Conservation (phyloP, 2,888 invertebrate genomes). For the Amphiduros pacificus region DNA sequence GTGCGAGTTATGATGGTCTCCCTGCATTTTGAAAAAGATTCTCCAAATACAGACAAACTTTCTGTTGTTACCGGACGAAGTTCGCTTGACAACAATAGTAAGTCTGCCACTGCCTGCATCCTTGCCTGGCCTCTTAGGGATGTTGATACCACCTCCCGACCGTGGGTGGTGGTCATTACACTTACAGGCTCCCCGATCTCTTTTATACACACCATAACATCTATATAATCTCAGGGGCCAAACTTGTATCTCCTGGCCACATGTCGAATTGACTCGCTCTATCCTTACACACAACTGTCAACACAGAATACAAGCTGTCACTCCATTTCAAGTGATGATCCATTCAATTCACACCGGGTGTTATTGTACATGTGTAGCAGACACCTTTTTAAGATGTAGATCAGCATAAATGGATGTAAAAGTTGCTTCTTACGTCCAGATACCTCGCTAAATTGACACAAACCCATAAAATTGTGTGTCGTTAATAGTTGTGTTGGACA, state of each 20-base stretch:
- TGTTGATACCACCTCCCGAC: slow-evolving; percentile 41
- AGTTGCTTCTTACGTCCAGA: too few relatives aligned
- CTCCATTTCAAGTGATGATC: too few relatives aligned
- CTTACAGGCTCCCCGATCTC: slow-evolving; percentile 23
- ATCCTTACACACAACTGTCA: too few relatives aligned
- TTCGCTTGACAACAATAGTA: slow-evolving; percentile 52
- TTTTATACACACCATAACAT: slow-evolving; percentile 33
- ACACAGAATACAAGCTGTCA: too few relatives aligned
- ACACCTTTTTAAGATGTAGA: too few relatives aligned
- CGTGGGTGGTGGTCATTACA: slow-evolving; percentile 37
- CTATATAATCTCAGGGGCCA: slow-evolving; percentile 5
- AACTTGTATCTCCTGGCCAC: too few relatives aligned
- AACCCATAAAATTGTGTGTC: too few relatives aligned
- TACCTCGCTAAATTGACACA: too few relatives aligned
- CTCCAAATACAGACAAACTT: slow-evolving; percentile 29
- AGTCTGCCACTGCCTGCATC: slow-evolving; percentile 54
- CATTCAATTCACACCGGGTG: too few relatives aligned
- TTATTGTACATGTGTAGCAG: too few relatives aligned
- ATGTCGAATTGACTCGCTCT: too few relatives aligned
- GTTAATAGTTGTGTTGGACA: not conserved
- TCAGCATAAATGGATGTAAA: too few relatives aligned
- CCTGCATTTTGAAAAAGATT: slow-evolving; percentile 35
- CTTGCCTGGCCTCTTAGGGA: slow-evolving; percentile 49
- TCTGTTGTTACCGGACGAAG: slow-evolving; percentile 50
- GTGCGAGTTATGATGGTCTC: slow-evolving; percentile 40